phyloP scores from a whole-genome alignment of 2,797 vertebrate species.

The Sphenopsis melanotis region DNA sequence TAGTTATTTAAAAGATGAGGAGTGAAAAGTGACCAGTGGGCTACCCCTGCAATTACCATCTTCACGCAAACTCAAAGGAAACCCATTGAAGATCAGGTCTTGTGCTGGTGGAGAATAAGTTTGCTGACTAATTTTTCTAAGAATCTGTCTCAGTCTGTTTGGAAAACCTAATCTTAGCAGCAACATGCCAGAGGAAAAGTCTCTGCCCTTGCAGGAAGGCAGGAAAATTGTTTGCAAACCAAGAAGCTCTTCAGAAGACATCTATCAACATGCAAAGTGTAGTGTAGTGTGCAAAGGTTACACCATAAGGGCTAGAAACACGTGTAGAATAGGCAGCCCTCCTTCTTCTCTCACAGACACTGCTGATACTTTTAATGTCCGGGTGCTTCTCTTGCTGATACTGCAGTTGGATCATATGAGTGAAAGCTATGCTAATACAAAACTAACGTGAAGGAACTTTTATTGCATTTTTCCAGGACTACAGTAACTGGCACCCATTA shows the following conservation, averaged over 20 bases:
- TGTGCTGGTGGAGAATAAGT: neutral
- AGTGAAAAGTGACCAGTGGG: neutral
- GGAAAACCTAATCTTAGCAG: neutral
- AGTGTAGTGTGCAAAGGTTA: neutral
- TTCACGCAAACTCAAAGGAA: neutral
- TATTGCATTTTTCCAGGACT: neutral
- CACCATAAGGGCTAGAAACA: neutral
- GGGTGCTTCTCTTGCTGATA: neutral
- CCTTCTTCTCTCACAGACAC: neutral
- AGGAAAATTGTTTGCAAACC: neutral
- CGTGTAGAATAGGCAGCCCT: neutral
- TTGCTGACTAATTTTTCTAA: neutral
- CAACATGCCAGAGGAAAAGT: neutral
- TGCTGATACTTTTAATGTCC: neutral
- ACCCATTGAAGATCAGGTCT: neutral
- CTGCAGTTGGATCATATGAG: neutral
- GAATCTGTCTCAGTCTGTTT: neutral
- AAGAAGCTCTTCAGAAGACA: neutral
- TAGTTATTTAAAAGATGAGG: neutral
- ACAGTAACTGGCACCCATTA: neutral
- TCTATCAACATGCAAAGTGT: neutral
- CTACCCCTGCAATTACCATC: neutral
- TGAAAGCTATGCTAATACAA: neutral
- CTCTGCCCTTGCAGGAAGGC: neutral
- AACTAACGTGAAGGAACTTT: neutral